Conservation (phyloP, 1,140 invertebrate genomes). For the Dolichoris vasculosae region DNA sequence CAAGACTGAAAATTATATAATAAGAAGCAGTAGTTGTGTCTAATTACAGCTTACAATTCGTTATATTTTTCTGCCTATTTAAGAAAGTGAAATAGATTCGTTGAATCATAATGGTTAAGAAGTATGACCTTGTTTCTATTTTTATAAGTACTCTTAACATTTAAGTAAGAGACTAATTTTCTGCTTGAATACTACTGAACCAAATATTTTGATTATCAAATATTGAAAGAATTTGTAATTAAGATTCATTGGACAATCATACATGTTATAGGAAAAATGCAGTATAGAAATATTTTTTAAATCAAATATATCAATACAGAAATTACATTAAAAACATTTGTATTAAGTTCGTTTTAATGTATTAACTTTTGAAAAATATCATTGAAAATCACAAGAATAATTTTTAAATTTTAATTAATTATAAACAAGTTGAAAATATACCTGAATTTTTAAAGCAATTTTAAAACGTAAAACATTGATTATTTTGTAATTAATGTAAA, state of each 20-base stretch:
- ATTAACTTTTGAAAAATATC: too few relatives aligned
- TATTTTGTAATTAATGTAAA: too few relatives aligned
- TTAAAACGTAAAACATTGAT: too few relatives aligned
- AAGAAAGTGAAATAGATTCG: constrained; percentile 22
- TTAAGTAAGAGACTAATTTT: not conserved
- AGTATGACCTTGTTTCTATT: not conserved
- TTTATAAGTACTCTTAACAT: not conserved
- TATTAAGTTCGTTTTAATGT: too few relatives aligned
- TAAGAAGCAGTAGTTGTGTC: not conserved
- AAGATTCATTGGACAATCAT: not conserved
- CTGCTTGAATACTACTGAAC: not conserved
- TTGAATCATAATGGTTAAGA: not conserved
- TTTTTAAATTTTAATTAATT: too few relatives aligned
- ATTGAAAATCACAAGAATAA: too few relatives aligned
- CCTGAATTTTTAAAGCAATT: too few relatives aligned
- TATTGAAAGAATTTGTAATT: not conserved
- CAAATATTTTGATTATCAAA: not conserved
- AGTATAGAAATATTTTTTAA: too few relatives aligned
- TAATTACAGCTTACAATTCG: not conserved
- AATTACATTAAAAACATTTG: too few relatives aligned
- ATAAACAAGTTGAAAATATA: too few relatives aligned
- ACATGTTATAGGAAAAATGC: too few relatives aligned
- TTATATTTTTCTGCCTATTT: not conserved
- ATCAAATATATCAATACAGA: too few relatives aligned
- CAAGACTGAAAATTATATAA: not conserved